phyloP scores from a whole-genome alignment of 2,113 vertebrate genomes.

The Crotophaga sulcirostris region DNA sequence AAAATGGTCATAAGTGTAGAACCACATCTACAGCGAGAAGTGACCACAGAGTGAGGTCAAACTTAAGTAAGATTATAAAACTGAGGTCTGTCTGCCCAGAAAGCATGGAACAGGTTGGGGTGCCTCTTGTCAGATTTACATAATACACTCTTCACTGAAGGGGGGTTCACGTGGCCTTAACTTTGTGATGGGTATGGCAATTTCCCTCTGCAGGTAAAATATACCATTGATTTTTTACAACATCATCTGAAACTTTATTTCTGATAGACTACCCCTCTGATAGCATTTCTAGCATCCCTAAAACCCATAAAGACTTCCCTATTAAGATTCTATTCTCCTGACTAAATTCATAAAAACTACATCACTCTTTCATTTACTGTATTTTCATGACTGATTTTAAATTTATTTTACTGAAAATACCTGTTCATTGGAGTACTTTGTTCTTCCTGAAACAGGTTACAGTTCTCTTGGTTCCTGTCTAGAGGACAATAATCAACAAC shows the following conservation, averaged over 20 bases:
- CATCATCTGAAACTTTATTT: not conserved
- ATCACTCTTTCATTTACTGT: not conserved
- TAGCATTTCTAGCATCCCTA: not conserved
- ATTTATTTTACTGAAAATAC: not conserved
- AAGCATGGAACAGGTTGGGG: not conserved
- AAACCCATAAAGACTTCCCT: not conserved
- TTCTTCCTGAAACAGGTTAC: not conserved
- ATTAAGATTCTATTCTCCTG: not conserved
- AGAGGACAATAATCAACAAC: not conserved
- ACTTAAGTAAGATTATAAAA: not conserved
- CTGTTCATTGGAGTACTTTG: not conserved
- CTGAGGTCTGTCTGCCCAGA: not conserved
- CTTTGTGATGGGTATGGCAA: not conserved
- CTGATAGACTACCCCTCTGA: not conserved
- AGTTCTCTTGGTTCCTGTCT: not conserved
- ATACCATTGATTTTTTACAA: not conserved
- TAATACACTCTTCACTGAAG: not conserved
- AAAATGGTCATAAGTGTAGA: not conserved
- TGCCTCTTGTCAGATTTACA: not conserved
- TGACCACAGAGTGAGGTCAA: not conserved
- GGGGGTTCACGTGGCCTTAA: accelerated
- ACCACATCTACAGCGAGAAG: not conserved
- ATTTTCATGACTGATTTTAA: not conserved
- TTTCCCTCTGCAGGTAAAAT: not conserved
- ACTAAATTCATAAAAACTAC: not conserved